These are phyloP conservation scores for Ectropis crepuscularia DNA, from an alignment of 2,888 invertebrate genomes.

Conservation along the genomic window DNA sequence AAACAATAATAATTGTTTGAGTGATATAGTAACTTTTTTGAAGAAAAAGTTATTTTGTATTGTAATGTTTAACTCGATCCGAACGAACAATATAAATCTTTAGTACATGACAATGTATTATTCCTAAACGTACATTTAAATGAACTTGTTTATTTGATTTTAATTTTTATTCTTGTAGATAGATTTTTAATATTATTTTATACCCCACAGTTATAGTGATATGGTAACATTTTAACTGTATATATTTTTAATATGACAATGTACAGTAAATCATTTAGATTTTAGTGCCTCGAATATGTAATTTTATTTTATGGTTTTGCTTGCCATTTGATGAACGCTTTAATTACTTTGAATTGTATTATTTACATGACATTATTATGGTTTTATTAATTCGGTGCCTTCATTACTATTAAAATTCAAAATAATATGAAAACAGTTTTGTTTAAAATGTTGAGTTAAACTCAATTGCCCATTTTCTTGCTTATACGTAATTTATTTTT, in stretches of 20 bases:
- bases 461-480: conserved; percentile 74
- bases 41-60: conserved; percentile 17
- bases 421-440: conserved; percentile 43
- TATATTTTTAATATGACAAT: conserved; percentile 55
- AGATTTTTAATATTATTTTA: conserved; percentile 31
- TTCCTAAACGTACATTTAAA: too few species aligned
- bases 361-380: conserved; percentile 35
- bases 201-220: conserved; percentile 26
- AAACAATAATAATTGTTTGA: not conserved
- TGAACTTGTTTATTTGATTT: not conserved
- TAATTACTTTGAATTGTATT: conserved; percentile 29
- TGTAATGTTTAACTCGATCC: conserved; percentile 11
- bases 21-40: conserved; percentile 22
- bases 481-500: conserved; percentile 68
- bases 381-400: conserved; percentile 42
- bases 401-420: conserved; percentile 28
- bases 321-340: conserved; percentile 63
- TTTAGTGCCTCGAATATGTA: conserved; percentile 63
- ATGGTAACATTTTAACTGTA: conserved; percentile 50
- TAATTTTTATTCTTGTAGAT: conserved; percentile 31
- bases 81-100: conserved; percentile 7
- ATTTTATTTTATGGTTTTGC: conserved; percentile 56
- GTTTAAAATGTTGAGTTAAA: conserved; percentile 68
- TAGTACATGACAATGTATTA: too few species aligned
- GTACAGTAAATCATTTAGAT: conserved; percentile 51